Evolutionary conservation across 2,888 invertebrate species (phyloP), one percentile per base, ranked within the genome.

Genomic region (Drosophila recens): DNA sequence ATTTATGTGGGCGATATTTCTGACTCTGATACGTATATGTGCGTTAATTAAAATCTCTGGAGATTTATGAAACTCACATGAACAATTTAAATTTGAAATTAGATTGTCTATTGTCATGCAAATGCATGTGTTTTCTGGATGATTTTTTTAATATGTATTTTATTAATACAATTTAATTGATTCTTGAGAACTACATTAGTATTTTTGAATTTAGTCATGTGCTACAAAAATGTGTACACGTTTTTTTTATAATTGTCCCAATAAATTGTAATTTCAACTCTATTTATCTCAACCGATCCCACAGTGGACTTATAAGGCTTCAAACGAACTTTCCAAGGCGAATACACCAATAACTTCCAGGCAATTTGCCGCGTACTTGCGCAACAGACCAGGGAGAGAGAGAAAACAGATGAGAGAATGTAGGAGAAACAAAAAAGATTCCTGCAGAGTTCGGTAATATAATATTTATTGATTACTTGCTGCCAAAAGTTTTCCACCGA

Each of bases 401-500:
- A 38, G 42, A 61, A 33, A n/a, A 5, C 10, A 17, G 17, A 17
- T 49, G 17, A 15, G 34, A 15, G 42, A 46, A 36, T 38, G 45
- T 27, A 9, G 23, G 20, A 45, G 49, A 38, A 30, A 40, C 4
- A 48, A 45, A 49, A 48, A 20, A 9, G 33, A 61, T 73, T 64
- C 53, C 74, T 49, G 56, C 61, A 45, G 68, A 76, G 75, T 69
- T 72, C 53, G 57, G 81, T 79, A 89, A 81, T 76, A 80, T 77
- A 72, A 79, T 79, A 79, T 77, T 80, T 86, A 86, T 86, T 89
- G 89, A 86, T 86, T 86, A 77, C 79, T 89, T 67, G 67, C 69
- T 67, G 68, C 46, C 54, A 34, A 72, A 57, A 38, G 57, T 62
- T 69, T 56, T 68, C 61, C 65, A 62, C 52, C 64, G 45, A 48